Base-by-base conservation (phyloP, 2,113 vertebrate species). In the Zeus faber region DNA sequence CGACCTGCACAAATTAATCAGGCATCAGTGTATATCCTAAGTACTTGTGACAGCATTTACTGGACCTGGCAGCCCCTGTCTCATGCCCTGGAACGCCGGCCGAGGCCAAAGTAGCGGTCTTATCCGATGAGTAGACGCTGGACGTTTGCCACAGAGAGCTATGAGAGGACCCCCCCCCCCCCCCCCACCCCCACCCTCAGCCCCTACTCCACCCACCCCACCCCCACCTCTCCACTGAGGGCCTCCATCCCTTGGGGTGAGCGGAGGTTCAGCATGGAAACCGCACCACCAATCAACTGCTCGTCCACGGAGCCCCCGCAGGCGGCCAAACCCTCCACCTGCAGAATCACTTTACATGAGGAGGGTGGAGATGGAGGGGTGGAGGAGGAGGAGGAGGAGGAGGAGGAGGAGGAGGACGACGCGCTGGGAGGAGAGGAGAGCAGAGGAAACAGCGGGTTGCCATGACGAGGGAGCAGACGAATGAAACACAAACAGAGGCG, bases 401-500 rank as follows among this genome's bases (percentile, higher is more conserved):
- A 70, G 65, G 72, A 50, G 29, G 66, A 56, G 74, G 67, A 44
- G 54, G 33, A 41, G 35, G 44, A 64, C 64, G 67, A 68, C 59
- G 73, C 31, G 14, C 31, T 11, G 63, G 54, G 65, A 77, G n/a
- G n/a, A n/a, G n/a, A n/a, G 62, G 80, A 29, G 49, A 69, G 51
- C 49, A 63, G 37, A 65, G 65, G 49, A 77, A 85, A 71, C 56
- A 52, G 56, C 41, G 67, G 62, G 88, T 88, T 87, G 70, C 82
- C 84, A 89, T 85, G 85, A 74, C 78, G 52, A 83, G 66, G 45
- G 74, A 80, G 58, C 53, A 31, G 49, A 52, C 70, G 65, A 79
- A 75, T 80, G 69, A 83, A 86, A 85, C 76, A 85, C 65, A 86
- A 83, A 87, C 70, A 83, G 58, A 70, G 64, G 70, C 65, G 62